Evolutionary conservation across 2,797 vertebrate genomes (phyloP).

Genomic region (Hybognathus amarus): DNA sequence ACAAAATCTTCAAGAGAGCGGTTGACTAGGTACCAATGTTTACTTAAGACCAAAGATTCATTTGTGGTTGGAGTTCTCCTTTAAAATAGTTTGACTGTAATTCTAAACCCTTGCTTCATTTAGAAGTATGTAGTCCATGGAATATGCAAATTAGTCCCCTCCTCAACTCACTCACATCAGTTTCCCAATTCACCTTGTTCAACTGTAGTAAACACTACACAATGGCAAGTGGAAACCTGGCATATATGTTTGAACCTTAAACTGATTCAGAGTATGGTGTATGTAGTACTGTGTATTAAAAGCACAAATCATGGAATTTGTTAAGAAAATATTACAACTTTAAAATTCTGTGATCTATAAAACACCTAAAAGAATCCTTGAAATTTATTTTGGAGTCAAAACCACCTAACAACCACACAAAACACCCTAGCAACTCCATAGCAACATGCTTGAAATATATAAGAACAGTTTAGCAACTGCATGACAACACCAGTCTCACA

Average conservation of each 20-base stretch:
- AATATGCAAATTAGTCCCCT: not conserved
- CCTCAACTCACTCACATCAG: too few species aligned
- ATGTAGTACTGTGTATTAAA: too few species aligned
- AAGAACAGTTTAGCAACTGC: not conserved
- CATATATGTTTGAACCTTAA: too few species aligned
- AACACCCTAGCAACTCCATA: constrained; percentile 9
- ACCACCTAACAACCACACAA: not conserved
- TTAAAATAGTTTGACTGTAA: not conserved
- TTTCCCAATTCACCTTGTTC: too few species aligned
- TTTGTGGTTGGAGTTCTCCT: too few species aligned
- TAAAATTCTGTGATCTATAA: not conserved
- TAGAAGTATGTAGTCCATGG: too few species aligned
- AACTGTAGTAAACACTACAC: too few species aligned
- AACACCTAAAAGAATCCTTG: not conserved
- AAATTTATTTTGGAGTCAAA: not conserved
- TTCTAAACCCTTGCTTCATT: not conserved
- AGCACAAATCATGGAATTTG: not conserved
- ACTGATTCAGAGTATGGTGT: too few species aligned
- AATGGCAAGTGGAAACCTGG: too few species aligned
- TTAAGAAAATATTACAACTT: not conserved
- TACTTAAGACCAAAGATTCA: too few species aligned
- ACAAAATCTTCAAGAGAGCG: too few species aligned
- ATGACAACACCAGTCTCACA: not conserved
- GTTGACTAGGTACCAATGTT: too few species aligned
- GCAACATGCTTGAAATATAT: not conserved